These are phyloP conservation scores for Abramis brama DNA, from an alignment of 2,113 vertebrate genomes.

Conservation along the genomic window DNA sequence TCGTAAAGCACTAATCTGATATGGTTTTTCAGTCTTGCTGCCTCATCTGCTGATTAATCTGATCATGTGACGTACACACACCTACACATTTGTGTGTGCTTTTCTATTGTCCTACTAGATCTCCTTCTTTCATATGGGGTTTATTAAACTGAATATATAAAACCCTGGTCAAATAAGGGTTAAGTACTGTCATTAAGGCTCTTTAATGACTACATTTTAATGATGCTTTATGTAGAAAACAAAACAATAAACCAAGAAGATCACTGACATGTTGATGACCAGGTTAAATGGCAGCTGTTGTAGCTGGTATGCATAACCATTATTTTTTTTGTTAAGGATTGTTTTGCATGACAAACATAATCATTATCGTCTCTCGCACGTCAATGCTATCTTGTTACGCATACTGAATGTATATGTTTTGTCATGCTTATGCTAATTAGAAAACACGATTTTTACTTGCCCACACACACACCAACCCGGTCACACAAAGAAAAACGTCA, in stretches of 20 bases:
- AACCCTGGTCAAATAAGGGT: not conserved
- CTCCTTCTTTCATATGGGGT: not conserved
- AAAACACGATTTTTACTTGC: not conserved
- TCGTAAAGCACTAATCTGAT: slow-evolving; percentile 7
- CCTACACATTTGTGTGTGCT: not conserved
- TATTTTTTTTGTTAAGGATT: not conserved
- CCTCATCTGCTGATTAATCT: slow-evolving; percentile 29
- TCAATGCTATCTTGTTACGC: not conserved
- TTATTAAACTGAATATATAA: not conserved
- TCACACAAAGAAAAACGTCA: too few species aligned
- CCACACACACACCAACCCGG: too few species aligned
- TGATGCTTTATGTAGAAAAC: not conserved
- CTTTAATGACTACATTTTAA: not conserved
- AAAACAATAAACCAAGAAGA: not conserved
- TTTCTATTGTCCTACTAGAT: too few species aligned
- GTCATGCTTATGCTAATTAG: not conserved
- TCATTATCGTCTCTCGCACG: not conserved
- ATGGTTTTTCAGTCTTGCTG: not conserved
- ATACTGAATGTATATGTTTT: not conserved
- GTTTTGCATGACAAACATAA: not conserved
- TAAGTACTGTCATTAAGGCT: too few species aligned
- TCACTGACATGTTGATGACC: not conserved
- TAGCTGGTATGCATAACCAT: not conserved
- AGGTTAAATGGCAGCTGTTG: not conserved
- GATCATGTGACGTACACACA: not conserved